Conservation (phyloP, 2,888 invertebrate species). For the Erpobdella octoculata region DNA sequence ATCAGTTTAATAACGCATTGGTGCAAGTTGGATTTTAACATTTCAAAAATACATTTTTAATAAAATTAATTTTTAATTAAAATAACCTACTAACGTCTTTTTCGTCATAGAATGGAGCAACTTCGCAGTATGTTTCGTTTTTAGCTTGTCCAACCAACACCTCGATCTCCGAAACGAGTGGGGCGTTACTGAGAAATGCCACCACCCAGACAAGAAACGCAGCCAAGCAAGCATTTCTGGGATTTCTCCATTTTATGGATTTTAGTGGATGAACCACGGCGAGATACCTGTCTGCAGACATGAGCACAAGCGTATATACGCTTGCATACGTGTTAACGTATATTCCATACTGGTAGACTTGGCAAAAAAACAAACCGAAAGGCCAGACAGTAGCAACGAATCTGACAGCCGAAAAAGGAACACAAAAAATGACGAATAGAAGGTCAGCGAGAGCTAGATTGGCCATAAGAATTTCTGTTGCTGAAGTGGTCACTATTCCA, state of each 20-base stretch:
- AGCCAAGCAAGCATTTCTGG: slow-evolving; percentile 29
- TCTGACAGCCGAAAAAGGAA: slow-evolving; percentile 83
- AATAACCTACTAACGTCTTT: slow-evolving; percentile 18
- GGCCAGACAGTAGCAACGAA: slow-evolving; percentile 81
- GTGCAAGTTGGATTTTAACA: no score
- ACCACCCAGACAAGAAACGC: slow-evolving; percentile 24
- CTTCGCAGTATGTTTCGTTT: slow-evolving; percentile 48
- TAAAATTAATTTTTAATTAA: no score
- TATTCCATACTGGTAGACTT: slow-evolving; percentile 79
- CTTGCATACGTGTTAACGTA: slow-evolving; percentile 86
- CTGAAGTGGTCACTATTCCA: slow-evolving; percentile 48
- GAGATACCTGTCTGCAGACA: slow-evolving; percentile 81
- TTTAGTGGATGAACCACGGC: slow-evolving; percentile 87
- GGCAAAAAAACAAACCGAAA: slow-evolving; percentile 81
- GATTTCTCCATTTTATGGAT: slow-evolving; percentile 58
- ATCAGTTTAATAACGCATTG: no score
- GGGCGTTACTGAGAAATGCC: slow-evolving; percentile 22
- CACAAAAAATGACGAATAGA: slow-evolving; percentile 82
- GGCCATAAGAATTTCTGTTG: slow-evolving; percentile 82
- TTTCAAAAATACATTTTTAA: no score
- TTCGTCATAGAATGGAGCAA: slow-evolving; percentile 23
- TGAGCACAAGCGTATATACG: slow-evolving; percentile 83
- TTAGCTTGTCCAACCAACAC: background rate
- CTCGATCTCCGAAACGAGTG: slow-evolving; percentile 15
- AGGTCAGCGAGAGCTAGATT: slow-evolving; percentile 82